Conservation (phyloP, 2,113 vertebrate species). For the Brienomyrus longianalis region DNA sequence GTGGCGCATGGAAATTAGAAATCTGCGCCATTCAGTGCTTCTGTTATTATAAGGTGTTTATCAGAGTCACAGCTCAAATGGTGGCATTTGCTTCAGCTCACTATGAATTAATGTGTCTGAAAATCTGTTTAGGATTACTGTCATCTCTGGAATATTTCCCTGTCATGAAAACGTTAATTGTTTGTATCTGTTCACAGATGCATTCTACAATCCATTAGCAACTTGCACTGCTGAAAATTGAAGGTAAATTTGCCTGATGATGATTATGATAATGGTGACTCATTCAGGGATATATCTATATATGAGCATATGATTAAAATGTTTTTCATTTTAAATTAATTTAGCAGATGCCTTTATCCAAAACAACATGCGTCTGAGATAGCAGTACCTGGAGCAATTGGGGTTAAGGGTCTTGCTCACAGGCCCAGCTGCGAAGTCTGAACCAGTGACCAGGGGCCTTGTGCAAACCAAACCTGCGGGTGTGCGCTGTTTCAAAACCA, state of each 20-base stretch:
- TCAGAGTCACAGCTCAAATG: not conserved
- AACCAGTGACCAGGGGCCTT: not conserved
- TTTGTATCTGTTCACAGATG: not conserved
- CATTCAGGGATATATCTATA: not conserved
- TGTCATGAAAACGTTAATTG: conserved; percentile 6
- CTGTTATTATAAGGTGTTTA: not conserved
- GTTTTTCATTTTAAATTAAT: not conserved
- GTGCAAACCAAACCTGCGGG: not conserved
- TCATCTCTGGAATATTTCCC: not conserved
- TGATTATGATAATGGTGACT: not conserved
- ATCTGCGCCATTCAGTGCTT: not conserved
- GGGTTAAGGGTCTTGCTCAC: not conserved
- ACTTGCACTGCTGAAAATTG: not conserved
- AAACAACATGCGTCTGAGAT: not conserved
- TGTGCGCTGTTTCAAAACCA: not conserved
- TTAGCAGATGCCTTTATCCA: not conserved
- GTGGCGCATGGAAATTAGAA: conserved; percentile 7
- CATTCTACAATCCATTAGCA: not conserved
- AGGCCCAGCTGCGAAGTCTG: not conserved
- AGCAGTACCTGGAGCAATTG: not conserved
- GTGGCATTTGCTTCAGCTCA: not conserved
- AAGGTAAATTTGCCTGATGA: conserved; percentile 7
- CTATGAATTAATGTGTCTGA: not conserved
- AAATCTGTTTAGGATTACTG: conserved; percentile 2
- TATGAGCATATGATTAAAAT: not conserved